Evolutionary conservation across 1,140 invertebrate genomes (phyloP).

Genomic region (Tetramorium parvispinum): DNA sequence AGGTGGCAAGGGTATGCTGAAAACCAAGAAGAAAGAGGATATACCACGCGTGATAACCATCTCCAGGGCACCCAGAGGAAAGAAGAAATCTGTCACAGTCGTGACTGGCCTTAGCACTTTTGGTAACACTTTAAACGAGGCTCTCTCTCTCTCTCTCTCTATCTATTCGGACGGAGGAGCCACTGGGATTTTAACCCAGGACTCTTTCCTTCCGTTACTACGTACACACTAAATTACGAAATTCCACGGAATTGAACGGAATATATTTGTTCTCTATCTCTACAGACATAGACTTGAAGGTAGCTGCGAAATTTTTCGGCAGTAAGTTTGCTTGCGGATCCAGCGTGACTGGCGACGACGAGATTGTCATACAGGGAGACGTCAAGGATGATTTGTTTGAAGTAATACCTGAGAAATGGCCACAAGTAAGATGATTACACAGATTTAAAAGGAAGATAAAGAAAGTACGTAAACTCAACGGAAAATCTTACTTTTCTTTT

Average conservation of each 20-base stretch:
- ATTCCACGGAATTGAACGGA: too few species aligned
- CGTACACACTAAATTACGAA: too few species aligned
- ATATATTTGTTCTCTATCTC: too few species aligned
- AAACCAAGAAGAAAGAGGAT: constrained; percentile 91
- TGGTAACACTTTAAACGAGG: too few species aligned
- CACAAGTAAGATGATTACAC: constrained; percentile 90
- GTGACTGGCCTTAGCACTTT: constrained; percentile 95
- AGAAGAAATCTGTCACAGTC: constrained; percentile 99
- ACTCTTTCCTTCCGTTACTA: too few species aligned
- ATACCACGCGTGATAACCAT: constrained; percentile 93
- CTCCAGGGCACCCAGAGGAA: constrained; percentile 96
- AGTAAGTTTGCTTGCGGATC: constrained; percentile 99
- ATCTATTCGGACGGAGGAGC: too few species aligned
- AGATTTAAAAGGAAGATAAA: neutral
- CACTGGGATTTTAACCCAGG: too few species aligned
- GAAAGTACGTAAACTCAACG: neutral
- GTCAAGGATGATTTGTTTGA: constrained; percentile 99
- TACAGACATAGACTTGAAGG: constrained; percentile 98
- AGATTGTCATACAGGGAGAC: constrained; percentile 99
- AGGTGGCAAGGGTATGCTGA: constrained; percentile 92
- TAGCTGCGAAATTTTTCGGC: constrained; percentile 99
- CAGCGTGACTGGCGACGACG: constrained; percentile 99
- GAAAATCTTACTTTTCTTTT: constrained; percentile 45
- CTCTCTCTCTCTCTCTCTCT: too few species aligned
- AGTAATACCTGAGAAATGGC: constrained; percentile 99